Base-by-base conservation (phyloP, 1,140 invertebrate genomes). In the Nasonia vitripennis region DNA sequence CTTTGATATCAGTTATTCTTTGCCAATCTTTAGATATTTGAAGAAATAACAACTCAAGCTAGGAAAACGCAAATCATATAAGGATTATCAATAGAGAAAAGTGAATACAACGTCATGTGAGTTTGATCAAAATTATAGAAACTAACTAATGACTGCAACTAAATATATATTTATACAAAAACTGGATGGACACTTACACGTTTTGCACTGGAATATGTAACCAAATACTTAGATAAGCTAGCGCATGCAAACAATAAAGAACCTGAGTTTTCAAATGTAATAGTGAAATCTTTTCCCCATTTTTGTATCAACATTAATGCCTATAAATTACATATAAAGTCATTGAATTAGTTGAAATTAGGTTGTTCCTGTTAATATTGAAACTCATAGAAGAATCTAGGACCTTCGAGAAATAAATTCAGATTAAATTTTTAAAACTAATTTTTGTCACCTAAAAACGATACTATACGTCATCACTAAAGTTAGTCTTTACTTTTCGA, bases 21-120 rank as follows among this genome's bases (percentile, higher is more conserved):
- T 41, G 37, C 73, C 73, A 75, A 75, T 75, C 73, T 5, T 45
- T 3, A 9, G 37, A 37, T 75, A 75, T 75, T 75, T 75, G 73
- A 20, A 6, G 3, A 20, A 75, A 75, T 45, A 75, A 45, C 9
- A 45, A 20, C 12, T 45, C 12, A 37, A 75, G 37, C 73, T 45
- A 75, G 11, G 1, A 75, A 71, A 71, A 27, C n/a, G 9, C 11
- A 71, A 31, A 27, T 1, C 27, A 71, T 27, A 71, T n/a, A 37
- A 37, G 5, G 0, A 37, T 37, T 37, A 37, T 37, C 5, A 37
- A 37, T 37, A 37, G 34, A 37, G 2, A 37, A 37, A 37, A 37
- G 34, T 37, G 34, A 37, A 37, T 37, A 4, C 5, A 37, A 4
- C 5, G 4, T 37, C 34, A 4, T 37, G 34, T 37, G 5, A 37